Conservation (phyloP, 1,140 invertebrate species). For the Palaemon carinicauda region DNA sequence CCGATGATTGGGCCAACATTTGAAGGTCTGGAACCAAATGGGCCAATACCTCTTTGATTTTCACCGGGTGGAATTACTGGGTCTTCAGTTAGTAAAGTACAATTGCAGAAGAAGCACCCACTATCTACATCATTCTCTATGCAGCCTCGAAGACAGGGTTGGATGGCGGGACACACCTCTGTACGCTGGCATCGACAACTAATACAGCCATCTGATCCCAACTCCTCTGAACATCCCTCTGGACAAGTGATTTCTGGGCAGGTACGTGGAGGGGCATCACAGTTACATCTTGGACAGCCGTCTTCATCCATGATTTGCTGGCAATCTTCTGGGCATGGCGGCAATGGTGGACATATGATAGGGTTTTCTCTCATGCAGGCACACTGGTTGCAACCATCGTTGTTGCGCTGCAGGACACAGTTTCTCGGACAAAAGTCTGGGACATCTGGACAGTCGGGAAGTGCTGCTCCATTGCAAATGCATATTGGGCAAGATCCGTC, state of each 20-base stretch:
- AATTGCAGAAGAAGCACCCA: conserved; percentile 38
- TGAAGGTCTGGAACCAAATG: not conserved
- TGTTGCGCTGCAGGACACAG: not conserved
- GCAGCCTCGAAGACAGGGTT: conserved; percentile 20
- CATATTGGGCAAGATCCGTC: conserved; percentile 31
- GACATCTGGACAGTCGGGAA: not conserved
- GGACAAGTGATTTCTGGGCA: conserved; percentile 22
- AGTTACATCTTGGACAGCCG: conserved; percentile 26
- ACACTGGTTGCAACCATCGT: conserved; percentile 9
- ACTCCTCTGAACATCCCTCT: conserved; percentile 15
- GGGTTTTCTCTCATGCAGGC: not conserved
- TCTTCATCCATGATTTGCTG: conserved; percentile 17
- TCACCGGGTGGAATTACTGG: not conserved
- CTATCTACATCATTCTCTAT: conserved; percentile 9
- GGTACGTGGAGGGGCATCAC: not conserved
- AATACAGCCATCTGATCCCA: conserved; percentile 11
- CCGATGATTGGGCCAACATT: not conserved
- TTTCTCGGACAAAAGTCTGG: not conserved
- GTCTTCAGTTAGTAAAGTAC: not conserved
- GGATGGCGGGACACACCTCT: conserved; percentile 10
- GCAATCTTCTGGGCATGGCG: conserved; percentile 2
- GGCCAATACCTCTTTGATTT: not conserved
- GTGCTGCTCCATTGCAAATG: conserved; percentile 8
- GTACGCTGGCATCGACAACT: conserved; percentile 6
- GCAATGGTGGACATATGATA: conserved; percentile 3